Conservation (phyloP, 2,888 invertebrate species). For the Pristionchus mayeri region DNA sequence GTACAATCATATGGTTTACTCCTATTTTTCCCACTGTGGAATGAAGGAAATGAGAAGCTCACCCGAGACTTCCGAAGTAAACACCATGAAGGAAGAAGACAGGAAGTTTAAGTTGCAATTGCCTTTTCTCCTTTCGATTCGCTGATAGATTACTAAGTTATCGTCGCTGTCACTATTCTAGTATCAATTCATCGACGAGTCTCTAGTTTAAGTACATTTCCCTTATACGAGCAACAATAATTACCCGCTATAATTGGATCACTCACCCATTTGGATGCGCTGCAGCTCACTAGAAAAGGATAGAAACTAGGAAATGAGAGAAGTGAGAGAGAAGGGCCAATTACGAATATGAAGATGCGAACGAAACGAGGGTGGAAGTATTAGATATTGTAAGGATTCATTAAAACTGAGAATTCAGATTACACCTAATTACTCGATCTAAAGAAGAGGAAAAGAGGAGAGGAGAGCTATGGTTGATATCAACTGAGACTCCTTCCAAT, state of each 20-base stretch:
- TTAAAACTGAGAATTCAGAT: not conserved
- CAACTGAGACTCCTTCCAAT: too few relatives aligned
- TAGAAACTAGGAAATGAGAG: not conserved
- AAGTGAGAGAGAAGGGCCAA: not conserved
- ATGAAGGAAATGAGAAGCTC: conserved; percentile 20
- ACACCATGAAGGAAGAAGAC: not conserved
- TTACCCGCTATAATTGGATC: not conserved
- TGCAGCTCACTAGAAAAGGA: not conserved
- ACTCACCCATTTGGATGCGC: conserved; percentile 24
- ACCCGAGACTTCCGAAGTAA: not conserved
- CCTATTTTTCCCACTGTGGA: too few relatives aligned
- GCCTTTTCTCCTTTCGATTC: not conserved
- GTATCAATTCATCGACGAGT: not conserved
- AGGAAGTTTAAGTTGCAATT: not conserved
- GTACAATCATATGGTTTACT: too few relatives aligned
- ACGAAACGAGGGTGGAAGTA: not conserved
- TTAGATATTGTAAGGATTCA: conserved; percentile 27
- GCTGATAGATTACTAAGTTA: conserved; percentile 37
- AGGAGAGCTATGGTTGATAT: too few relatives aligned
- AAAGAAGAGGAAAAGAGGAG: too few relatives aligned
- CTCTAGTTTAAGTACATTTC: not conserved
- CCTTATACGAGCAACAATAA: conserved; percentile 2
- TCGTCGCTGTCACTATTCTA: not conserved
- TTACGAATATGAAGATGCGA: conserved; percentile 15
- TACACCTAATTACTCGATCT: not conserved